A percentile compares a stretch with the other conserved stretches of the same genome.
phyloP scores from a whole-genome alignment of 35 echinoderm and acorn worm species.

The Ptychodera flava region DNA sequence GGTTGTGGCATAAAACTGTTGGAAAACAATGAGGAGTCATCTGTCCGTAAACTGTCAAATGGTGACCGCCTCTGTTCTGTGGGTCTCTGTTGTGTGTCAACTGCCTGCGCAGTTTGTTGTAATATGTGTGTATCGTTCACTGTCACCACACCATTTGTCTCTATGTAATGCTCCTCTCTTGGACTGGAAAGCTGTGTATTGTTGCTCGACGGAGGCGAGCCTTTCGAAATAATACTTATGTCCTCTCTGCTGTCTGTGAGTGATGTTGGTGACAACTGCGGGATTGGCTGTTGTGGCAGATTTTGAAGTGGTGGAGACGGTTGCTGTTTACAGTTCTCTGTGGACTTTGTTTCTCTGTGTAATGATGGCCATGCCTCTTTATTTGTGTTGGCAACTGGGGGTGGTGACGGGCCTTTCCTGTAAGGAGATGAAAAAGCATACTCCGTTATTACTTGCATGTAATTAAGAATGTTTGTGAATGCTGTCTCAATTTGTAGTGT shows the following conservation, averaged over 20 bases:
- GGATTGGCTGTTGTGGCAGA: background rate
- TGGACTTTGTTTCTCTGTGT: conserved; percentile 19
- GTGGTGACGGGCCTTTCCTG: conserved; percentile 46
- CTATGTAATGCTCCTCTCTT: background rate
- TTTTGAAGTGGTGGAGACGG: background rate
- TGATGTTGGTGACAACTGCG: background rate
- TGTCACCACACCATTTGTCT: background rate
- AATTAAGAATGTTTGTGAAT: too few species aligned
- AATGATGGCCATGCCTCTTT: conserved; percentile 46
- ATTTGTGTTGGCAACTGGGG: conserved; percentile 29
- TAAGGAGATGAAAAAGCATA: background rate
- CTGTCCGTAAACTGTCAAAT: background rate
- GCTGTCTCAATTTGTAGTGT: too few species aligned
- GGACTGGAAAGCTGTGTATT: background rate
- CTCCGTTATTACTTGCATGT: too few species aligned
- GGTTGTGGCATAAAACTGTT: background rate
- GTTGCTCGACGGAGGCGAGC: background rate
- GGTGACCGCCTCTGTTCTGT: background rate
- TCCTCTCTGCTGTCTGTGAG: background rate
- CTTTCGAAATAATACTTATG: background rate
- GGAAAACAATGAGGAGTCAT: background rate
- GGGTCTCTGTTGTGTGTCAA: background rate
- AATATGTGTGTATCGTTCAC: background rate
- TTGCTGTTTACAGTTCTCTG: background rate
- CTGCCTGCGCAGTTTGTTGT: background rate